phyloP scores from a whole-genome alignment of 2,113 vertebrate species.

The Myrmecophaga tridactyla region DNA sequence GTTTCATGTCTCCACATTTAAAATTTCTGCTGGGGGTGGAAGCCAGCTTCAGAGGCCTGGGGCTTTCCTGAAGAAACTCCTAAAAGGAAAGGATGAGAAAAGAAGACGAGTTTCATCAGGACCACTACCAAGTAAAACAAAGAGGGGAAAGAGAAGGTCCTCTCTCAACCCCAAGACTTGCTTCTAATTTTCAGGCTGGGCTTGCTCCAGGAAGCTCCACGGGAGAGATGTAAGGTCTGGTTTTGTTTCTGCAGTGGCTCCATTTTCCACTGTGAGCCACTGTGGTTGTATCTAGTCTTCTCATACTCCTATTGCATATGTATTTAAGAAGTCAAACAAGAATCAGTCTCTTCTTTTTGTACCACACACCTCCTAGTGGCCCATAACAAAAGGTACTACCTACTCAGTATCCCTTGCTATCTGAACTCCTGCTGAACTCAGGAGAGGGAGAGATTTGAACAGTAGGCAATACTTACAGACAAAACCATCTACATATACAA shows the following conservation, averaged over 20 bases:
- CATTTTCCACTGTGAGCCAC: neutral
- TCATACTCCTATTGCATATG: neutral
- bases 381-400: neutral
- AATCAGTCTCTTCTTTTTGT: neutral
- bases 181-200: neutral
- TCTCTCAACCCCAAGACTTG: neutral
- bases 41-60: neutral
- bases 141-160: neutral
- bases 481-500: neutral
- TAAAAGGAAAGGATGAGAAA: constrained; percentile 38
- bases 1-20: constrained; percentile 55
- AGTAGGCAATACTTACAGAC: neutral
- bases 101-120: neutral
- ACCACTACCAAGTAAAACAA: constrained; percentile 4
- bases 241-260: neutral
- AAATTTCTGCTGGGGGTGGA: neutral
- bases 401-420: neutral
- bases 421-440: neutral
- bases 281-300: neutral
- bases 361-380: constrained; percentile 32
- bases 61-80: constrained; percentile 49
- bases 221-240: neutral
- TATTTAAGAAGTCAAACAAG: neutral
- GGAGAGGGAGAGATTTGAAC: neutral
- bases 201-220: neutral